Evolutionary conservation across 2,888 invertebrate genomes (phyloP).

Genomic region (Coleophora deauratella): DNA sequence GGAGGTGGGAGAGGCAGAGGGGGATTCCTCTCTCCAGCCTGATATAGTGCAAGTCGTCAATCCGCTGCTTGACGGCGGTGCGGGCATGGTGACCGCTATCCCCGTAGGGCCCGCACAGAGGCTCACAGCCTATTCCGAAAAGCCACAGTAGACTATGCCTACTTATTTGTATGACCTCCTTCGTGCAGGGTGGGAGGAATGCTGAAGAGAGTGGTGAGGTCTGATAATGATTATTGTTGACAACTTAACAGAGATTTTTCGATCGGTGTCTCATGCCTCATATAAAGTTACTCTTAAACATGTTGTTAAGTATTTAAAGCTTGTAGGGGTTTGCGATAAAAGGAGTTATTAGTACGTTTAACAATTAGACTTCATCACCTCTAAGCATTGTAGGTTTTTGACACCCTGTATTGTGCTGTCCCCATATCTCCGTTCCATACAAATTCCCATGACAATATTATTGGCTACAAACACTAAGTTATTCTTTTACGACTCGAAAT

Average conservation of each 20-base stretch:
- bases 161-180: no score
- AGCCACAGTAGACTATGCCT: conserved; percentile 27
- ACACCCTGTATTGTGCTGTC: not conserved
- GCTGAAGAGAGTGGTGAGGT: no score
- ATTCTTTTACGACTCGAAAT: conserved; percentile 24
- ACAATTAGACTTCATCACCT: not conserved
- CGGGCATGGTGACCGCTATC: conserved; percentile 62
- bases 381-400: not conserved
- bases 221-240: no score
- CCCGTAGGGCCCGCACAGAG: conserved; percentile 59
- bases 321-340: not conserved
- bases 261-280: not conserved
- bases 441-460: conserved; percentile 32
- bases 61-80: conserved; percentile 62
- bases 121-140: conserved; percentile 50
- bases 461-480: conserved; percentile 15
- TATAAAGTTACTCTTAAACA: conserved; percentile 15
- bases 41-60: conserved; percentile 71
- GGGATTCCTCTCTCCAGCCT: conserved; percentile 68
- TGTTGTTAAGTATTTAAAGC: conserved; percentile 4
- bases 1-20: conserved; percentile 52
- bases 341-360: no score
- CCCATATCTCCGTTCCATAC: conserved; percentile 6
- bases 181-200: no score
- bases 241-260: no score